Evolutionary conservation across 1,140 invertebrate species (phyloP), one percentile per base, ranked within the genome.

Genomic region (Meloidogyne floridensis): DNA sequence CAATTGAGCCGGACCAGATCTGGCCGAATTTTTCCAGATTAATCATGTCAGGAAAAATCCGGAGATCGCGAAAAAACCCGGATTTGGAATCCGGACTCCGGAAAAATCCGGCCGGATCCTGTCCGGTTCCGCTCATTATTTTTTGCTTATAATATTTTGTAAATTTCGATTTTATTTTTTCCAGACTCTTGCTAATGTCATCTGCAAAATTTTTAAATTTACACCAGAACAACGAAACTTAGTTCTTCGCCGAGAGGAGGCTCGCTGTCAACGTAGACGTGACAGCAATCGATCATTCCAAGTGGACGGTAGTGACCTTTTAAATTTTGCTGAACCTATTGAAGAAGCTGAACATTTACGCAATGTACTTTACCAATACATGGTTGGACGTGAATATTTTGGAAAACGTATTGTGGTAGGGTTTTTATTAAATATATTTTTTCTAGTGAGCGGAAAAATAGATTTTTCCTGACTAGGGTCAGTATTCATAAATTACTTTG

Each of bases 171-270:
- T 42, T 18, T 6, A 3, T 4, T 42, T 72, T 8, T 74, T 72
- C 8, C 81, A 82, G 81, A 83, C 82, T 20, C 18, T 83, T 20
- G 79, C 80, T 20, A 81, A 77, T 54, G 82, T 83, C 13, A 83
- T 83, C 20, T 83, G 70, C 9, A 83, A 81, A 18, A 82, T 83
- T 2, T 77, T 32, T n/a, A 83, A 83, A 72, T 83, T 83, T 65
- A n/a, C 76, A n/a, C 43, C 76, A n/a, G 82, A 83, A 43, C 82
- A 83, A 59, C 82, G 75, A 53, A 74, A 74, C n/a, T 42, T 80
- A 5, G 81, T 81, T 10, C 18, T 79, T 15, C n/a, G 77, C 8
- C 70, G 72, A 32, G 79, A 80, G 54, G 79, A 80, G 53, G 72
- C 79, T 6, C 70, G 79, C 13, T 74, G 72, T n/a, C 79, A 80